phyloP scores from a whole-genome alignment of 2,113 vertebrate species.

The Lathamus discolor region DNA sequence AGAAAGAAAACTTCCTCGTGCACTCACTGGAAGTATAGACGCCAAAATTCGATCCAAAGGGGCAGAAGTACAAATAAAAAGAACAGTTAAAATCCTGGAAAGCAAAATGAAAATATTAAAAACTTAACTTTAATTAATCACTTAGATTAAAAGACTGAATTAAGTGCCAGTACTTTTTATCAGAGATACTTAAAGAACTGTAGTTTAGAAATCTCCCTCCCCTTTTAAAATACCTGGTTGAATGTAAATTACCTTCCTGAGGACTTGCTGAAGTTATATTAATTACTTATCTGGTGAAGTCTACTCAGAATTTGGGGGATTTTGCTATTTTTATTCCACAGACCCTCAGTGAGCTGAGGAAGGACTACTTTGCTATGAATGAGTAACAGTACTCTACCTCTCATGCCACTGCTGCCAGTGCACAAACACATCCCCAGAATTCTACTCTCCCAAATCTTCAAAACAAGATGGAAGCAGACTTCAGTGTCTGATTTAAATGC shows the following conservation, averaged over 20 bases:
- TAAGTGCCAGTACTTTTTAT: background rate
- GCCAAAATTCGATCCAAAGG: background rate
- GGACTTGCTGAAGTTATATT: background rate
- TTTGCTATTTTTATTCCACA: background rate
- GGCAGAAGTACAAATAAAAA: background rate
- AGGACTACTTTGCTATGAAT: background rate
- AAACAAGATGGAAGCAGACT: conserved; percentile 5
- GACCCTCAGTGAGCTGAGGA: background rate
- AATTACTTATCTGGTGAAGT: background rate
- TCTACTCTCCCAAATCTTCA: background rate
- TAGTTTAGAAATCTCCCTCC: background rate
- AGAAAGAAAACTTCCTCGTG: fast-evolving
- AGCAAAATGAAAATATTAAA: background rate
- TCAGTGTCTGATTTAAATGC: background rate
- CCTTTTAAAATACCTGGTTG: background rate
- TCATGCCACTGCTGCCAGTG: background rate
- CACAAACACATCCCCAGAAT: background rate
- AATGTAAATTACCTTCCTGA: background rate
- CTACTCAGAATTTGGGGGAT: background rate
- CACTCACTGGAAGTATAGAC: background rate
- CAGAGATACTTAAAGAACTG: background rate
- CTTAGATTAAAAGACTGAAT: background rate
- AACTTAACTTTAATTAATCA: background rate
- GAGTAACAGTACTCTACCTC: background rate
- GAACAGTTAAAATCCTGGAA: background rate